Evolutionary conservation across 2,113 vertebrate species (phyloP), one percentile per base, ranked within the genome.

Genomic region (Trinectes maculatus): DNA sequence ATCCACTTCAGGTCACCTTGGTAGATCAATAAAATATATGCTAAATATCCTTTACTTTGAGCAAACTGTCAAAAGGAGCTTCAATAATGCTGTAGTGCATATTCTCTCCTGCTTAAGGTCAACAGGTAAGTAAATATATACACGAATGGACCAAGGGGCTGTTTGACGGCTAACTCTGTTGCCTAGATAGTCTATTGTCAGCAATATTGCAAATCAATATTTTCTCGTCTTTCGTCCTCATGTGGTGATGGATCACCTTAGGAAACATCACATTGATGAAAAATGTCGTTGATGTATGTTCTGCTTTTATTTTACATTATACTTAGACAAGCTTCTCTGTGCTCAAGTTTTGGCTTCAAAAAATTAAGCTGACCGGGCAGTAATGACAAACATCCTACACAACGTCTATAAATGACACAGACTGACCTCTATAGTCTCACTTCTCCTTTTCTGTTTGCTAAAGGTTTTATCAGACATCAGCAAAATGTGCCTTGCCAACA

Each of bases 191-290:
- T 37, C 3, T 1, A 0, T 12, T 36, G 37, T 84, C 78, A 76
- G 63, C 61, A 72, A 74, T 76, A 80, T 66, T 54, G 70, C 63
- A 68, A 82, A 84, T 83, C 71, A 0, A 82, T 76, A 43, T n/a
- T 22, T 49, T 59, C n/a, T n/a, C n/a, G n/a, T n/a, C n/a, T 53
- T n/a, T 48, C 4, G 1, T 46, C 25, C 0, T 3, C 19, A 24
- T n/a, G 16, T 61, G 42, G 28, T 71, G 69, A 80, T 74, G 29
- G 42, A 82, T 85, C 25, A 46, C 71, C 51, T 54, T 11, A 46
- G 24, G 8, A 28, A 54, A 65, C 19, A 8, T 73, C 54, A 74
- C 26, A 56, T 43, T 36, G 33, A 81, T 51, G 60, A 29, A 69
- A 33, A 65, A 40, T 39, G 21, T 74, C 44, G n/a, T 13, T n/a